Evolutionary conservation across 1,140 invertebrate genomes (phyloP), one percentile per base, ranked within the genome.

Genomic region (Idris sp.): DNA sequence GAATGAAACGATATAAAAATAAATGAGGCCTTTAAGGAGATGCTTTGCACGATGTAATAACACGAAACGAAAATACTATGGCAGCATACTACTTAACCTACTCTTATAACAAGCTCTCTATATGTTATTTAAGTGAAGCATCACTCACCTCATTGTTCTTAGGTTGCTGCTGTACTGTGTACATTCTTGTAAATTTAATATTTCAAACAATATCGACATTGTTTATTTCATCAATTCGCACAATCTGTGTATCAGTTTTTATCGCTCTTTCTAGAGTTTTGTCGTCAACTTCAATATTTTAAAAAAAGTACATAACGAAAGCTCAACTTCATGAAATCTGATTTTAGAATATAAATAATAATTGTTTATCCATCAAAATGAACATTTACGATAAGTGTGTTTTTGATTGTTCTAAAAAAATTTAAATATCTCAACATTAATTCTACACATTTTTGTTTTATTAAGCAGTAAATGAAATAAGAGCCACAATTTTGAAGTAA

Each of bases 71-170:
- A 72, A 72, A 72, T 64, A 72, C 58, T 51, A 36, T 51, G 35
- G 33, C 31, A 10, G 30, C 43, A 51, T 11, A 43, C 58, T 65
- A 64, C 69, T 73, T 73, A 73, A 73, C 69, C 69, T 73, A 73
- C 43, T 73, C 69, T 65, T 59, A n/a, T 64, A 73, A 72, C 69
- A 65, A 73, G 53, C 69, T 58, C 59, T 58, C 59, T 73, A 73
- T 65, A 72, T 53, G 30, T 72, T 64, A 64, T 65, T 73, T 64
- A 64, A 72, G 64, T 72, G 68, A 72, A 62, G 58, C 51, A 62
- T 72, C 68, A 56, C 68, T 71, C 67, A 62, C 67, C 67, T 61
- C 67, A 71, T 71, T 71, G 67, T 71, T 71, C 54, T 51, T 51
- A 10, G 44, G 25, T 58, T 31, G 14, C 25, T 13, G 25, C 4